Evolutionary conservation across 2,113 vertebrate species (phyloP), one percentile per base, ranked within the genome.

Genomic region (Nyctibius bracteatus): DNA sequence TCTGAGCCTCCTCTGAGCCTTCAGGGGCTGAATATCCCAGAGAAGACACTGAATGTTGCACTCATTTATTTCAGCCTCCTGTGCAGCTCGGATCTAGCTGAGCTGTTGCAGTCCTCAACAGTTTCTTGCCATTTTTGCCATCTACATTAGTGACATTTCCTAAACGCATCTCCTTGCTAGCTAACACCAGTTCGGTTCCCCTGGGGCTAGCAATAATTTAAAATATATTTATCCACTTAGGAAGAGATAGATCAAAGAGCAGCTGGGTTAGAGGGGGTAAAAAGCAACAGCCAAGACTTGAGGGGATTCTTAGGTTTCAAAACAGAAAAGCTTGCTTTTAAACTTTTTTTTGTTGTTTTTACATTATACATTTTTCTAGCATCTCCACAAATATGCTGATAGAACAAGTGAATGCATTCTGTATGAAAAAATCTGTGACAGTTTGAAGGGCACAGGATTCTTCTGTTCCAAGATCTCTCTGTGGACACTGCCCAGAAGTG

Each of bases 171-270:
- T 94, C 25, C 3, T 77, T 84, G 47, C 80, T 86, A 78, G 86
- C 63, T 88, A 95, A 86, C 80, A 93, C 82, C 37, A 65, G 52
- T 88, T 84, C 0, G 0, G 39, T 81, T 96, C 84, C 73, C 65
- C 80, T 71, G 77, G 65, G 86, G 51, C 28, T 88, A 93, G 90
- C 44, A 94, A 86, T 81, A 95, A 93, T 96, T 96, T 93, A 88
- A 94, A 93, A 96, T 92, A 91, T 92, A 96, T 96, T 97, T 94
- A 90, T 90, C 90, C 75, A 74, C 86, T 94, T 92, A 93, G 75
- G 73, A 93, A 74, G 37, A 92, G 30, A 79, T 17, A 93, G 86
- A 90, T 93, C 81, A 90, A 96, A 92, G 68, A 90, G 55, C 28
- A 94, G 27, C 43, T 91, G 61, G 51, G 35, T 59, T 81, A 47